phyloP scores from a whole-genome alignment of 1,140 invertebrate genomes.

The Drosophila sulfurigaster region DNA sequence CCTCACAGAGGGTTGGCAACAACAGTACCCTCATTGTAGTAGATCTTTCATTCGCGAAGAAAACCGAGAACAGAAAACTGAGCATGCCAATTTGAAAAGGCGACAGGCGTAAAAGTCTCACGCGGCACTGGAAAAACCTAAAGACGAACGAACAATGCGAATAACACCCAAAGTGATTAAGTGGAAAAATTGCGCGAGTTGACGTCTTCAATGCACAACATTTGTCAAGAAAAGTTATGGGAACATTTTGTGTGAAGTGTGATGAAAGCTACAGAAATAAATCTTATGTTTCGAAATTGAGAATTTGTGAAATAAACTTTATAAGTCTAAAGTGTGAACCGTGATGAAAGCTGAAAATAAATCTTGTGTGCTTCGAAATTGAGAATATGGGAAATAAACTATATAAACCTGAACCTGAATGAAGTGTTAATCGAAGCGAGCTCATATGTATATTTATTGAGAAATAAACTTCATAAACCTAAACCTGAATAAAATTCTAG shows the following conservation, averaged over 20 bases:
- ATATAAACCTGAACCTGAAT: too few relatives aligned
- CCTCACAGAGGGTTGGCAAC: conserved; percentile 18
- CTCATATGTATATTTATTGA: conserved; percentile 25
- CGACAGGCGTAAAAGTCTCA: conserved; percentile 33
- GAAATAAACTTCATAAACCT: too few relatives aligned
- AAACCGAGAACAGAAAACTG: neutral
- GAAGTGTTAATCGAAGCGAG: too few relatives aligned
- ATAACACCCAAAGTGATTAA: conserved; percentile 30
- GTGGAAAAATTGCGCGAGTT: conserved; percentile 47
- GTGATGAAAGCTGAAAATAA: too few relatives aligned
- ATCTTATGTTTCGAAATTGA: too few relatives aligned
- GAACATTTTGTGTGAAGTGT: neutral
- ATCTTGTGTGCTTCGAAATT: too few relatives aligned
- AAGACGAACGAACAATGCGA: conserved; percentile 1
- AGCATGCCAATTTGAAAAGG: conserved; percentile 22
- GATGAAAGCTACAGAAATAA: too few relatives aligned
- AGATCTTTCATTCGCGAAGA: neutral
- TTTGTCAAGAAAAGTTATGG: neutral
- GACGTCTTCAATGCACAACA: conserved; percentile 27
- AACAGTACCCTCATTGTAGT: neutral
- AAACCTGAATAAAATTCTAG: neutral
- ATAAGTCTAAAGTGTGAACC: too few relatives aligned
- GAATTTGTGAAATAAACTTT: too few relatives aligned
- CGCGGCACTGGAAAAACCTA: neutral
- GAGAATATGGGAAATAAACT: too few relatives aligned